Evolutionary conservation across 2,797 vertebrate genomes (phyloP).

Genomic region (Anabacerthia variegaticeps): DNA sequence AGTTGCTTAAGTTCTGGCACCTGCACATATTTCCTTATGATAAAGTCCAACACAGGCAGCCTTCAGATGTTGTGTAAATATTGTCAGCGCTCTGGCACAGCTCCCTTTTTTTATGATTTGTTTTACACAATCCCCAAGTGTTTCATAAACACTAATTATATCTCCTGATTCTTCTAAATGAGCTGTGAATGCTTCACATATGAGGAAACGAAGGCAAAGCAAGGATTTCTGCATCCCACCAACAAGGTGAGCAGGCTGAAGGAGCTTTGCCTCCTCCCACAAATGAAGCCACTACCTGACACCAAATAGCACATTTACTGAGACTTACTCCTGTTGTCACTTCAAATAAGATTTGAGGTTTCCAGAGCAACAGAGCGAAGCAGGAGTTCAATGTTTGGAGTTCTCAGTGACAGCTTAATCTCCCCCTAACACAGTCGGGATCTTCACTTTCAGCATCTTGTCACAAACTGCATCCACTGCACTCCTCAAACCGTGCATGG

Average conservation of each 20-base stretch:
- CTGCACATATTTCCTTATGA: background rate
- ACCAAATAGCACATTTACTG: background rate
- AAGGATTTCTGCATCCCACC: background rate
- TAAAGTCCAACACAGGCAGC: constrained; percentile 9
- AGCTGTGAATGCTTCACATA: background rate
- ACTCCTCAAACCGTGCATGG: background rate
- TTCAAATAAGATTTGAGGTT: background rate
- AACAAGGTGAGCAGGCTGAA: background rate
- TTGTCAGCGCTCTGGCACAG: background rate
- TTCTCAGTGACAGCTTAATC: background rate
- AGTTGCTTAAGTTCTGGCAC: constrained; percentile 44
- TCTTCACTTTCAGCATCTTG: background rate
- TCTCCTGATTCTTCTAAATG: background rate
- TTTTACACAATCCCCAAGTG: constrained; percentile 43
- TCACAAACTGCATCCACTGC: background rate
- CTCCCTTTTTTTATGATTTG: background rate
- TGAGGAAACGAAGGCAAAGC: background rate
- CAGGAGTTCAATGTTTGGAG: accelerated
- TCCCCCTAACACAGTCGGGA: too few relatives aligned
- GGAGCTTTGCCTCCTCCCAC: background rate
- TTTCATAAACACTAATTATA: constrained; percentile 37
- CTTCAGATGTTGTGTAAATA: constrained; percentile 44
- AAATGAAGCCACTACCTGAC: background rate
- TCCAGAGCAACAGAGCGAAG: background rate
- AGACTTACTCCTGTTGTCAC: background rate